Conservation (phyloP, 2,797 vertebrate species). For the Orientallactaga sibirica region DNA sequence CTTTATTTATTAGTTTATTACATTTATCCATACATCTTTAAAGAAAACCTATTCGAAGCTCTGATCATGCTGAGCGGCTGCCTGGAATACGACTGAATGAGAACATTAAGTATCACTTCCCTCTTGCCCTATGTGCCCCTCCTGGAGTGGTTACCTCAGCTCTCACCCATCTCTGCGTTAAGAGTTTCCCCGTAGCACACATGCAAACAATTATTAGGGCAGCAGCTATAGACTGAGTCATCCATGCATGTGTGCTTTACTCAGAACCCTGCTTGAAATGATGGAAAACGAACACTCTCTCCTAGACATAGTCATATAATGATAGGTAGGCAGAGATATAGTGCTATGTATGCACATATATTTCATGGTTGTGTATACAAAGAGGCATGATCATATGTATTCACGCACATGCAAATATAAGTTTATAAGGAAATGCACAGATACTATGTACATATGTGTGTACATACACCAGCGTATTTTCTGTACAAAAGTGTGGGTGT, state of each 20-base stretch:
- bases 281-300: neutral
- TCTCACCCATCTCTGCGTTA: neutral
- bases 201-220: slow-evolving; percentile 62
- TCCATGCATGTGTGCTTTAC: neutral
- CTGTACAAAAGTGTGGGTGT: neutral
- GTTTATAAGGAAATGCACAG: neutral
- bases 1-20: slow-evolving; percentile 21
- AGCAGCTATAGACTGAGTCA: slow-evolving; percentile 59
- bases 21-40: neutral
- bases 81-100: neutral
- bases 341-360: neutral
- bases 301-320: neutral
- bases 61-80: neutral
- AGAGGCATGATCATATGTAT: neutral
- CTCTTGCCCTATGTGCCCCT: neutral
- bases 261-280: neutral
- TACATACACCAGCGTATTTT: neutral
- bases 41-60: slow-evolving; percentile 1
- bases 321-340: neutral
- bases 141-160: neutral
- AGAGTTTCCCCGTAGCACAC: neutral
- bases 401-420: neutral
- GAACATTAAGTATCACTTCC: neutral
- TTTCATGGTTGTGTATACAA: neutral
- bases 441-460: neutral